Evolutionary conservation across 2,888 invertebrate genomes (phyloP), one percentile per base, ranked within the genome.

Genomic region (Pandemis corylana): DNA sequence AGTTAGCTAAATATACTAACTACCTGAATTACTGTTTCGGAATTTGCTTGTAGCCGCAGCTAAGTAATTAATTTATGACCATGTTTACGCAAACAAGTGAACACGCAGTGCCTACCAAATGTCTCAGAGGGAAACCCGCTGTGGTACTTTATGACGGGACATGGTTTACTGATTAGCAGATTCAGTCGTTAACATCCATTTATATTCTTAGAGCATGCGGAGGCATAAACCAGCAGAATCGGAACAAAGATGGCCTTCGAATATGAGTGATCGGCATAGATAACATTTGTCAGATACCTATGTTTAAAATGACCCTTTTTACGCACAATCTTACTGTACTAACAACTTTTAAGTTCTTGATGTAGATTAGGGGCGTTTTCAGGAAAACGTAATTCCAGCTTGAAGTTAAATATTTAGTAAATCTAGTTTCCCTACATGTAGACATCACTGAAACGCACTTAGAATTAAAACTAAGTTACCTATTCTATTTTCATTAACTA

Each of bases 211-310:
- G 73, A 28, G 64, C 64, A 78, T 75, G 75, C 72, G 70, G 72
- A 72, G 66, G 68, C 73, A 69, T 71, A 75, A 71, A 76, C 65
- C 59, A 61, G 9, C 75, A 76, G 78, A 77, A 79, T 78, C 78
- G 79, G 82, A 78, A 80, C 80, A 80, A 80, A 78, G 68, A 77
- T 71, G 80, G 65, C 83, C 84, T 84, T 83, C 76, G 71, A 76
- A 82, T 82, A 51, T 61, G 53, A 49, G 51, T 53, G 70, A 70
- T 66, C 51, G 62, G 66, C 7, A 63, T 63, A 67, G 59, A 10
- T 59, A 28, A 28, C 59, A 12, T 28, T 10, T 59, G 28, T 59
- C 10, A 59, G 59, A 20, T 56, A 9, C 3, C 56, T 15, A 10
- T 2, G 9, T 6, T 20, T 10, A 10, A 56, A 15, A 56, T 10